Conservation (phyloP, 2,797 vertebrate genomes). For the Momotus momota region DNA sequence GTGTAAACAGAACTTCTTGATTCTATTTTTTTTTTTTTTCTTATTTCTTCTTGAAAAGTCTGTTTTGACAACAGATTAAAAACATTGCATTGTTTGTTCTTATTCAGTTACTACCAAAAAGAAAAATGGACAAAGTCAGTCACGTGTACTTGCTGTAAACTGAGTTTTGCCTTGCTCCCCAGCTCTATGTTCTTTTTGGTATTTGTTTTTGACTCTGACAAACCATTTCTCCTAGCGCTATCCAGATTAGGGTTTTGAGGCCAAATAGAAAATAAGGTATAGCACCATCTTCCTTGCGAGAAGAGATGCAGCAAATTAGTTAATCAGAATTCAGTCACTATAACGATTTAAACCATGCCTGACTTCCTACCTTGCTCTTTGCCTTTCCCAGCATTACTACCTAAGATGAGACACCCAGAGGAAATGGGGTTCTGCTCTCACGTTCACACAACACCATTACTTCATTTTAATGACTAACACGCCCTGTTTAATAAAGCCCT, state of each 20-base stretch:
- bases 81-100: neutral
- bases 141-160: neutral
- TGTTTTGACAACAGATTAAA: neutral
- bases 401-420: neutral
- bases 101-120: neutral
- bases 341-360: neutral
- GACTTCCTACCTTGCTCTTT: neutral
- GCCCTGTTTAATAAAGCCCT: constrained; percentile 49
- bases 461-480: constrained; percentile 45
- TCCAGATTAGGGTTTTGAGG: neutral
- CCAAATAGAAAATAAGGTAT: neutral
- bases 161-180: neutral
- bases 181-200: neutral
- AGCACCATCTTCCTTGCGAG: neutral
- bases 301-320: neutral
- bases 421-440: constrained; percentile 14
- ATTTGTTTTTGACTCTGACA: neutral
- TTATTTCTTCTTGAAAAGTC: neutral
- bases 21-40: accelerated
- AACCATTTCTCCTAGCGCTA: neutral
- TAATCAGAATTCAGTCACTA: neutral
- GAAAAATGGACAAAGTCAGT: neutral
- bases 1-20: neutral
- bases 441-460: constrained; percentile 19
- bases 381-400: neutral